Base-by-base conservation (phyloP, 2,888 invertebrate genomes). In the Lissocephala sabroskyi region DNA sequence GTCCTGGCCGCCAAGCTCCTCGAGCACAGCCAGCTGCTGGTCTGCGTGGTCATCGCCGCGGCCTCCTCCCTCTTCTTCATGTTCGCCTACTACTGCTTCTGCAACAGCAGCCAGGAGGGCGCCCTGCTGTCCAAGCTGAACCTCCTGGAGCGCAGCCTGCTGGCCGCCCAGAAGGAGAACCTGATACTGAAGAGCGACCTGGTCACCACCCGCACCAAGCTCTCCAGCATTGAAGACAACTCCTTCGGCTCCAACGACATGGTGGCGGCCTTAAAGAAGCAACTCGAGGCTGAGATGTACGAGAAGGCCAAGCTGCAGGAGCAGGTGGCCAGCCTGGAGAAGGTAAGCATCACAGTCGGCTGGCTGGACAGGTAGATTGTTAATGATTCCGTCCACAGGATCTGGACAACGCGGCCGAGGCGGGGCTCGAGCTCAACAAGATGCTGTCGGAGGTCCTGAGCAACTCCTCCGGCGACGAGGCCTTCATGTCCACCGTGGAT, bases 331-430 rank as follows among this genome's bases (percentile, higher is more conserved):
- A 87, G 87, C 79, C 76, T 91, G 74, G 88, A 94, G 86, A 88
- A 91, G 87, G 89, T 88, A 29, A 42, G 56, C 13, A 10, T n/a
- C n/a, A n/a, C n/a, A n/a, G n/a, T n/a, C n/a, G n/a, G n/a, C n/a
- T n/a, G n/a, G n/a, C n/a, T n/a, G n/a, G n/a, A n/a, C n/a, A n/a
- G n/a, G n/a, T n/a, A n/a, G n/a, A n/a, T n/a, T n/a, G n/a, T n/a
- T n/a, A n/a, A n/a, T n/a, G n/a, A n/a, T n/a, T n/a, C n/a, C n/a
- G n/a, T n/a, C n/a, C n/a, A n/a, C n/a, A n/a, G 79, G 89, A 94
- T 76, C 87, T 94, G 33, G 94, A 94, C 82, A 91, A 89, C 70
- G 92, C 93, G 1, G 92, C 94, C 0, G 92, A 93, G 67, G 92
- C 93, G 5, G 91, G 91, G 35, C 85, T 94, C 59, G 94, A 94